Conservation (phyloP, 1,140 invertebrate species). For the Drosophila athabasca region DNA sequence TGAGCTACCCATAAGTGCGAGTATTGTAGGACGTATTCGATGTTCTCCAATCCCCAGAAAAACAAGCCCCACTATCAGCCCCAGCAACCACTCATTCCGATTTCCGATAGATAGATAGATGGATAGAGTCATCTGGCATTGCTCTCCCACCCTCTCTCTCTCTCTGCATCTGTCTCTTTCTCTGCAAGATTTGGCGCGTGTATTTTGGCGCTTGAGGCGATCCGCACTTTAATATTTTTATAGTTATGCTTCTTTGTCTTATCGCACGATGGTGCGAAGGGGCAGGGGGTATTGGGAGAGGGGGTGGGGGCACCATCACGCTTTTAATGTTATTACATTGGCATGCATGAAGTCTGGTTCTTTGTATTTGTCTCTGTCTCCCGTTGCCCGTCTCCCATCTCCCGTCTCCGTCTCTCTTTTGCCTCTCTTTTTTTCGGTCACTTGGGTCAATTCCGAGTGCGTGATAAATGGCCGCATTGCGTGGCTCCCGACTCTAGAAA, state of each 20-base stretch:
- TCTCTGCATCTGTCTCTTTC: too few species aligned
- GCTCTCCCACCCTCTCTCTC: constrained; percentile 5
- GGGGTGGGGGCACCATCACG: constrained; percentile 44
- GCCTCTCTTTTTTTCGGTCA: constrained; percentile 49
- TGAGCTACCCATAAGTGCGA: too few species aligned
- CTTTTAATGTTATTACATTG: constrained; percentile 53
- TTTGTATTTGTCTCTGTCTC: constrained; percentile 12
- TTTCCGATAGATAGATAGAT: constrained; percentile 22
- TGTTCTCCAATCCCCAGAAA: too few species aligned
- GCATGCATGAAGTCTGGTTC: constrained; percentile 25
- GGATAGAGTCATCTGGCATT: constrained; percentile 54
- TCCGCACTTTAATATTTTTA: constrained; percentile 24
- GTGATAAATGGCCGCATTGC: constrained; percentile 78
- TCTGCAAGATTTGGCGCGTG: constrained; percentile 32
- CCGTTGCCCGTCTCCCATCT: constrained; percentile 4
- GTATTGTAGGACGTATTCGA: too few species aligned
- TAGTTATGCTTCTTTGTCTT: constrained; percentile 61
- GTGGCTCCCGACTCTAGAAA: constrained; percentile 43
- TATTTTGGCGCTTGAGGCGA: constrained; percentile 48
- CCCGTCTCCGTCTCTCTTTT: constrained; percentile 33
- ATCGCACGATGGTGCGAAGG: constrained; percentile 31
- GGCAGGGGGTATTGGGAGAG: constrained; percentile 1
- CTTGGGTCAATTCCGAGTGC: constrained; percentile 73
- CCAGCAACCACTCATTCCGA: background rate
- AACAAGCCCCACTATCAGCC: background rate